Evolutionary conservation across 2,113 vertebrate genomes (phyloP), one percentile per base, ranked within the genome.

Genomic region (Vanacampus margaritifer): DNA sequence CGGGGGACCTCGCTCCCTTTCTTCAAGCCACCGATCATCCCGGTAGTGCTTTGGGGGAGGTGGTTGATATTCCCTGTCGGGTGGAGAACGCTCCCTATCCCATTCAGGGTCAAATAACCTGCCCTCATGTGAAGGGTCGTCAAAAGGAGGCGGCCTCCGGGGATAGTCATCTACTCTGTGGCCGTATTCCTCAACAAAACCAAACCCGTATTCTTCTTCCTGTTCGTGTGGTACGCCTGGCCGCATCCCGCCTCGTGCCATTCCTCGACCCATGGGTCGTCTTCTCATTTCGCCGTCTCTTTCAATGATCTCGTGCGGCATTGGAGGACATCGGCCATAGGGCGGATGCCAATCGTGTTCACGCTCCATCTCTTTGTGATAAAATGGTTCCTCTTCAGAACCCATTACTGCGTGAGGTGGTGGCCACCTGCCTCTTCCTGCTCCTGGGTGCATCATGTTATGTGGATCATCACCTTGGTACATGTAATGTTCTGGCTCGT

Each of bases 11-110:
- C 93, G 89, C 53, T 92, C 93, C 28, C 68, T 89, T 50, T 94
- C 94, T 0, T 95, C 92, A 66, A 85, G 84, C 95, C 96, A 96
- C 21, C 84, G 90, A 6, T 94, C 92, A 43, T 97, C 94, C 79
- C 90, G 92, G 13, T 93, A 93, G 72, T 88, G 91, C 67, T 97
- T 95, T 78, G 95, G 64, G 69, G 93, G 93, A 66, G 91, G 92
- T 65, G 92, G 88, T 3, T 93, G 90, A 73, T 91, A 94, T 75
- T 95, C 93, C 72, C 92, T 84, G 67, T 95, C 95, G 71, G 87
- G 76, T 80, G 90, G 43, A 84, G 85, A 70, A 84, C 79, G 92
- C 13, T 91, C 90, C 79, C 90, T 84, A 57, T 95, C 94, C 92
- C 94, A 92, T 57, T 96, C 92, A 50, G 92, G 90, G 74, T 92